Conservation (phyloP, 1,140 invertebrate species). For the Sycophila sp. region DNA sequence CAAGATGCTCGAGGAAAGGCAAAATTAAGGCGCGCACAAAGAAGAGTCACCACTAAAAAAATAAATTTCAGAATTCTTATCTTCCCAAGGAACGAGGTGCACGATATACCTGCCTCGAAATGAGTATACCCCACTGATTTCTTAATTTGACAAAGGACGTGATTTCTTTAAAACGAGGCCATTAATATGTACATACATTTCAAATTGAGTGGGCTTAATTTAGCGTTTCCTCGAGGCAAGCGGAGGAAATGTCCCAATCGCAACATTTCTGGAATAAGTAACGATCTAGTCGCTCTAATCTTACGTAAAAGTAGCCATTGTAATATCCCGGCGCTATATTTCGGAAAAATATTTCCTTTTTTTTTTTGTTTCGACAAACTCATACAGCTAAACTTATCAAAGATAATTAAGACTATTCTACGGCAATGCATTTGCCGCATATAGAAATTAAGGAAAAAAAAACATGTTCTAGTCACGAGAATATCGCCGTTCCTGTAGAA, state of each 20-base stretch:
- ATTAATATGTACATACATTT: not conserved
- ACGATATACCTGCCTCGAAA: no score
- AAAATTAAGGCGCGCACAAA: no score
- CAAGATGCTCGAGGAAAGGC: not conserved
- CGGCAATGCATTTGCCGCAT: no score
- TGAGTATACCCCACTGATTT: no score
- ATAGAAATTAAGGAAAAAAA: not conserved
- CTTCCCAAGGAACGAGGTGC: no score
- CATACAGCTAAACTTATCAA: slow-evolving; percentile 35
- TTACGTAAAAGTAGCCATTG: not conserved
- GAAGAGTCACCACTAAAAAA: no score
- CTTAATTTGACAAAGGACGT: no score
- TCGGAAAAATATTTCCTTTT: no score
- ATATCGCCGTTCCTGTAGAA: not conserved
- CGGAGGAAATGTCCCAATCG: not conserved
- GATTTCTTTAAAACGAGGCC: no score
- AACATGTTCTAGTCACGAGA: slow-evolving; percentile 4
- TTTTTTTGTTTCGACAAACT: not conserved
- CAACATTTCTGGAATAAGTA: not conserved
- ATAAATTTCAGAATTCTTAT: no score
- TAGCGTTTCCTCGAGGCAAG: not conserved
- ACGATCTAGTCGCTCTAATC: slow-evolving; percentile 26
- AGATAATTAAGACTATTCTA: slow-evolving; percentile 15
- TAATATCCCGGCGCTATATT: not conserved
- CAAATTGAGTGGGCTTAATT: slow-evolving; percentile 2